Conservation (phyloP, 2,888 invertebrate genomes). For the Masnerella sp. region DNA sequence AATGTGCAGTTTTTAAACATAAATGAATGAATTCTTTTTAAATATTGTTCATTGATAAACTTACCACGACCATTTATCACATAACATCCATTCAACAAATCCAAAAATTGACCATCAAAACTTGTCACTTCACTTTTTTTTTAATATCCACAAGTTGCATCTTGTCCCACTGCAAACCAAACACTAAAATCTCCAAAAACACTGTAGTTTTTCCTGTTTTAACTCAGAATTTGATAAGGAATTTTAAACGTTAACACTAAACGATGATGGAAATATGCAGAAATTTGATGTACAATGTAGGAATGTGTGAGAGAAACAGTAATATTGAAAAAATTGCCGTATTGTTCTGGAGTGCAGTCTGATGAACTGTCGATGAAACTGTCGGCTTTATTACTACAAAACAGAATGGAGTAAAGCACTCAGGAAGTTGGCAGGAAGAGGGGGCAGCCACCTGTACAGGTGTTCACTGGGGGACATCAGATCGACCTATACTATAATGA, state of each 20-base stretch:
- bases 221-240: too few relatives aligned
- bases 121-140: conserved; percentile 29
- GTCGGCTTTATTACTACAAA: conserved; percentile 64
- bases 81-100: conserved; percentile 35
- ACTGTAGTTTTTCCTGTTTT: too few relatives aligned
- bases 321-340: too few relatives aligned
- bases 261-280: not conserved
- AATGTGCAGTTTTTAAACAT: too few relatives aligned
- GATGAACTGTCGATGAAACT: conserved; percentile 62
- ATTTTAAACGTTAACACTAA: not conserved
- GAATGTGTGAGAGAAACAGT: conserved; percentile 10
- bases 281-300: not conserved
- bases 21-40: too few relatives aligned
- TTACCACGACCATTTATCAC: conserved; percentile 51
- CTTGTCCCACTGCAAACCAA: too few relatives aligned
- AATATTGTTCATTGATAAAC: conserved; percentile 15
- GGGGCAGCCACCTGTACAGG: conserved; percentile 65
- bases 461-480: conserved; percentile 64
- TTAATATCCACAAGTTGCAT: too few relatives aligned
- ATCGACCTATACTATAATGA: conserved; percentile 58
- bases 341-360: conserved; percentile 27
- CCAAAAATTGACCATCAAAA: conserved; percentile 4
- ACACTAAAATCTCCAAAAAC: too few relatives aligned
- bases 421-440: conserved; percentile 64
- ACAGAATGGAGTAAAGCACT: conserved; percentile 64